phyloP scores from a whole-genome alignment of 1,140 invertebrate genomes.

The Drosophila murphyi region DNA sequence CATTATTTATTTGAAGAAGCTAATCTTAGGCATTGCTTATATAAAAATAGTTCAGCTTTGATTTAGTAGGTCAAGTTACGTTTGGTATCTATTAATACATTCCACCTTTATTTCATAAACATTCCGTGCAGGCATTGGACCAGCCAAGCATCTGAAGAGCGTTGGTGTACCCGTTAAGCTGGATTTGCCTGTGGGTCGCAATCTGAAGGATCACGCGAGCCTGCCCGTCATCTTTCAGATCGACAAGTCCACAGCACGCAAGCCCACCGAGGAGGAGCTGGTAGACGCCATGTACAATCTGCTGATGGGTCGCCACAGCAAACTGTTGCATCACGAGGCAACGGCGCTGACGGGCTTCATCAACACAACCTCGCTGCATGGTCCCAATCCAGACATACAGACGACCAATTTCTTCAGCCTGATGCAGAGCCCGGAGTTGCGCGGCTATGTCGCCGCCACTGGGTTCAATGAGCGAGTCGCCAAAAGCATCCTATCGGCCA shows the following conservation, averaged over 20 bases:
- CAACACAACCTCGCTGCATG: conserved; percentile 75
- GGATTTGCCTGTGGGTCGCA: conserved; percentile 89
- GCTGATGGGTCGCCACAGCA: conserved; percentile 76
- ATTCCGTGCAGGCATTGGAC: conserved; percentile 78
- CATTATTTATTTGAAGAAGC: too few species aligned
- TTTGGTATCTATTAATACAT: too few species aligned
- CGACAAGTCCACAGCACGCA: conserved; percentile 75
- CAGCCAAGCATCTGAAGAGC: conserved; percentile 84
- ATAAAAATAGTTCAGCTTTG: too few species aligned
- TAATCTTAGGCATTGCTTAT: too few species aligned
- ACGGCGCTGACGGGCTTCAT: conserved; percentile 84
- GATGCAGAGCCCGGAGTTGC: conserved; percentile 77
- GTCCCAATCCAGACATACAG: conserved; percentile 84
- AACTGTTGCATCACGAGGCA: conserved; percentile 77
- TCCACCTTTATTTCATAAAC: neutral
- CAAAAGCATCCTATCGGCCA: conserved; percentile 82
- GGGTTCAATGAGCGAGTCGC: conserved; percentile 85
- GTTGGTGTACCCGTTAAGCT: conserved; percentile 85
- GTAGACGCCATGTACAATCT: conserved; percentile 81
- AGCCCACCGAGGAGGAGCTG: conserved; percentile 77
- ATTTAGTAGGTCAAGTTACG: too few species aligned
- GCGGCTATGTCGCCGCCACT: conserved; percentile 72
- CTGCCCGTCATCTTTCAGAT: conserved; percentile 84
- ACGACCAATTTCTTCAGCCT: conserved; percentile 81
- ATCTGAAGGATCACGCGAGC: conserved; percentile 88